A percentile compares a stretch with the other conserved stretches of the same genome.
Conservation (phyloP, 2,113 vertebrate genomes). For the cat (Felis catus) region DNA sequence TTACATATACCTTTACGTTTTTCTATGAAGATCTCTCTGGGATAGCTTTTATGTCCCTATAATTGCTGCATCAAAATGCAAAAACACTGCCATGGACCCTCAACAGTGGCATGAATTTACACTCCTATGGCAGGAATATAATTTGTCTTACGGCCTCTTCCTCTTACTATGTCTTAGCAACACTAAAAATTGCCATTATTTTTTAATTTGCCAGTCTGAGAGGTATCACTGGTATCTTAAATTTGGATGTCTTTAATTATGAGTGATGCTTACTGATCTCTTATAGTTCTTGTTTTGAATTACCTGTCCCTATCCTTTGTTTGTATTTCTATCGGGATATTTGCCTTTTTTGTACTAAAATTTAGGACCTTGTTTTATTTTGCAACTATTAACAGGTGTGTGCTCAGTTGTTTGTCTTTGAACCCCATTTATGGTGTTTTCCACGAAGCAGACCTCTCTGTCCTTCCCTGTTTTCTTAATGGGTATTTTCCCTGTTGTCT, state of each 20-base stretch:
- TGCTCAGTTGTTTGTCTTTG: background rate
- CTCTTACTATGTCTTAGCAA: background rate
- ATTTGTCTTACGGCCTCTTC: background rate
- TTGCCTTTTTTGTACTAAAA: constrained; percentile 4
- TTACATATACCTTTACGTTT: background rate
- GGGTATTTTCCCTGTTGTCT: background rate
- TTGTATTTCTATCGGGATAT: background rate
- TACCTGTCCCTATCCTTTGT: background rate
- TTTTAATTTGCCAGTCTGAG: background rate
- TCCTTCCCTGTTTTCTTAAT: background rate
- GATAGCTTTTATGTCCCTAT: background rate
- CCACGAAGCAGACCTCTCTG: background rate
- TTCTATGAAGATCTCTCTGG: background rate
- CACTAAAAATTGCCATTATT: background rate
- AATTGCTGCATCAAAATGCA: background rate
- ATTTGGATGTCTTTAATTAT: background rate
- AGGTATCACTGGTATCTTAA: background rate
- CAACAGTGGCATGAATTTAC: background rate
- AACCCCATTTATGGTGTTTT: background rate
- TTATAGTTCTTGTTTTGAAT: background rate
- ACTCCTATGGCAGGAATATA: background rate
- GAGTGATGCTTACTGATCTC: background rate
- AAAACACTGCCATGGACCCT: background rate
- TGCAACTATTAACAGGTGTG: background rate
- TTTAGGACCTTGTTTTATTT: background rate